These are phyloP conservation scores for Rallus limicola DNA, from an alignment of 2,113 vertebrate genomes.

Conservation along the genomic window DNA sequence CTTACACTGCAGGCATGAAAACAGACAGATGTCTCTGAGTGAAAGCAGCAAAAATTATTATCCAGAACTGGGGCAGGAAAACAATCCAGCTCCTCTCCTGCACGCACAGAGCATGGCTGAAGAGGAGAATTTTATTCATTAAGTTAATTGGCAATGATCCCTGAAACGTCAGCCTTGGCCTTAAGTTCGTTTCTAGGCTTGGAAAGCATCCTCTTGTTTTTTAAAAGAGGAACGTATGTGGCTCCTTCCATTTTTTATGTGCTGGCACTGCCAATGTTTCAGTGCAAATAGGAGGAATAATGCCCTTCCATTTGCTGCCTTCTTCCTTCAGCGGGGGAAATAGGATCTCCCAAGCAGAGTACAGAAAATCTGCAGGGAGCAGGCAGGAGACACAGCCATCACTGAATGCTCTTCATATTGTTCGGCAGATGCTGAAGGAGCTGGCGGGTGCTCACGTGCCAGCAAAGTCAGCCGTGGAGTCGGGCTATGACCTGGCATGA, in stretches of 20 bases:
- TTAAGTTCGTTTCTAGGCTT: conserved; percentile 25
- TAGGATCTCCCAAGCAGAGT: not conserved
- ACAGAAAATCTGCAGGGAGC: not conserved
- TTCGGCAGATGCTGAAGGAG: not conserved
- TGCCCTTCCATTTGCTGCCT: not conserved
- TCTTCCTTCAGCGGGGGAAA: not conserved
- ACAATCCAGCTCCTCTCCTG: not conserved
- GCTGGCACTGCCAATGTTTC: not conserved
- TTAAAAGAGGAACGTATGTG: not conserved
- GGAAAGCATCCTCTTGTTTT: conserved; percentile 14
- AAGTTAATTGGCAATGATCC: conserved; percentile 46
- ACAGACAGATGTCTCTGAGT: conserved; percentile 57
- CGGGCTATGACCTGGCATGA: conserved; percentile 8
- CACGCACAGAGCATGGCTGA: not conserved
- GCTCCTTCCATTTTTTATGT: not conserved
- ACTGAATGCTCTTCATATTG: not conserved
- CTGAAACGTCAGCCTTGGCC: conserved; percentile 33
- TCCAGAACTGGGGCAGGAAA: conserved; percentile 37
- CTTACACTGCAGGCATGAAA: conserved; percentile 42
- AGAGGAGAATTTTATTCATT: conserved; percentile 51
- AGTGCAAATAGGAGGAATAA: not conserved
- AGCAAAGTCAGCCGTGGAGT: not conserved
- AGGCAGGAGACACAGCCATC: not conserved
- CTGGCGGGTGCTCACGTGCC: not conserved
- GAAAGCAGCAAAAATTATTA: conserved; percentile 56